phyloP scores from a whole-genome alignment of 2,113 vertebrate genomes.

The Dryoscopus gambensis region DNA sequence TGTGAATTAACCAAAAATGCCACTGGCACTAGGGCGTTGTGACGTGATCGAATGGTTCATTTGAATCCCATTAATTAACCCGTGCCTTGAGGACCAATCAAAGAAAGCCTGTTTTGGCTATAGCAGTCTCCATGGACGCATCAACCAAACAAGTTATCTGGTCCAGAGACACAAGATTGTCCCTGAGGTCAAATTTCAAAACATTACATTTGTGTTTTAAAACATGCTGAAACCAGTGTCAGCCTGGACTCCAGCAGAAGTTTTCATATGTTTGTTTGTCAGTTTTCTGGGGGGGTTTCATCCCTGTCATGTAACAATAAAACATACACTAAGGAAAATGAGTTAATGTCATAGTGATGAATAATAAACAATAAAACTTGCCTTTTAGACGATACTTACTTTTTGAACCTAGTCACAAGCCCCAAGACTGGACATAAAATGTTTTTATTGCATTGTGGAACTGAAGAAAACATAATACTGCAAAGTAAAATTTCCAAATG shows the following conservation, averaged over 20 bases:
- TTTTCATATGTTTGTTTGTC: neutral
- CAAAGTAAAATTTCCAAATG: neutral
- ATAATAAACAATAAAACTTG: neutral
- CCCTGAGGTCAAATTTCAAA: neutral
- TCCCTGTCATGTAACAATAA: accelerated
- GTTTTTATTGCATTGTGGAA: neutral
- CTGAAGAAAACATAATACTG: neutral
- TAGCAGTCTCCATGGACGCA: neutral
- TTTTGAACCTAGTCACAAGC: neutral
- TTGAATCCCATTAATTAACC: neutral
- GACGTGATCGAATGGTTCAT: neutral
- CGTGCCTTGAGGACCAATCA: neutral
- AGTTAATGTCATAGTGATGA: neutral
- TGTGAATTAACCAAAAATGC: neutral
- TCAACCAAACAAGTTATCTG: neutral
- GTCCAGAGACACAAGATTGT: neutral
- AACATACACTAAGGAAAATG: neutral
- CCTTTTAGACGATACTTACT: neutral
- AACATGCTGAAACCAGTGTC: neutral
- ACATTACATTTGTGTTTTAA: neutral
- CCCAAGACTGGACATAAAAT: neutral
- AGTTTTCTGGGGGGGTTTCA: neutral
- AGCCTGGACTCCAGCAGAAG: neutral
- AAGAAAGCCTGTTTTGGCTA: neutral
- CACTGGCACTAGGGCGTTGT: neutral